These are phyloP conservation scores for Nymphalis polychloros DNA, from an alignment of 2,888 invertebrate species.

Conservation along the genomic window DNA sequence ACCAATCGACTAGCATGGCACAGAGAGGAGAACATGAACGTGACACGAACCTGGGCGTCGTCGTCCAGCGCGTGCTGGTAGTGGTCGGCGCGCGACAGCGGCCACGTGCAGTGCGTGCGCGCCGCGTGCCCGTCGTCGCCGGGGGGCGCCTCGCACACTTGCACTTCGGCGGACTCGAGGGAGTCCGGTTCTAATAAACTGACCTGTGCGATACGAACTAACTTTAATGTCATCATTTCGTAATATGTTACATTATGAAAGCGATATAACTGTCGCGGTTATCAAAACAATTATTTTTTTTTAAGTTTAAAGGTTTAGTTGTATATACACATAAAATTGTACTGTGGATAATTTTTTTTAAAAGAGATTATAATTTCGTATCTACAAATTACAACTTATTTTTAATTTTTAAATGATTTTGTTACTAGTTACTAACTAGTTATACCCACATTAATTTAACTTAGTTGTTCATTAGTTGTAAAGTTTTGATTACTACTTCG, in stretches of 20 bases:
- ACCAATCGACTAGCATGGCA: not conserved
- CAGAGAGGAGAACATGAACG: not conserved
- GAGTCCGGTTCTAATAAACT: slow-evolving; percentile 34
- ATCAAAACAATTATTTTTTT: no score
- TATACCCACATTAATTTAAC: no score
- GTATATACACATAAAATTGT: no score
- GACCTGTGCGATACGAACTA: slow-evolving; percentile 31
- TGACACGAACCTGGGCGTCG: slow-evolving; percentile 49
- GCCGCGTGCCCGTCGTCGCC: slow-evolving; percentile 55
- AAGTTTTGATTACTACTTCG: no score
- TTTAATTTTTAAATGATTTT: no score
- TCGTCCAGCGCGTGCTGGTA: slow-evolving; percentile 49
- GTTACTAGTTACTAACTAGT: no score
- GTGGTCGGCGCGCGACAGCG: slow-evolving; percentile 48
- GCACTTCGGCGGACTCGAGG: slow-evolving; percentile 53
- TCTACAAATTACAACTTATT: no score
- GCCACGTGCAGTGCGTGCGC: slow-evolving; percentile 78
- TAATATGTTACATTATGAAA: not conserved
- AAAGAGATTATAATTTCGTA: no score
- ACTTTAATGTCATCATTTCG: not conserved
- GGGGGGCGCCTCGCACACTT: slow-evolving; percentile 18
- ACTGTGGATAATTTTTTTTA: no score
- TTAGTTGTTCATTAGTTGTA: no score
- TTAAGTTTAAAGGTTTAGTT: no score
- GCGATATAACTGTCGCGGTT: not conserved